phyloP scores from a whole-genome alignment of 2,888 invertebrate genomes.

The Rambutsinella grinnellia region DNA sequence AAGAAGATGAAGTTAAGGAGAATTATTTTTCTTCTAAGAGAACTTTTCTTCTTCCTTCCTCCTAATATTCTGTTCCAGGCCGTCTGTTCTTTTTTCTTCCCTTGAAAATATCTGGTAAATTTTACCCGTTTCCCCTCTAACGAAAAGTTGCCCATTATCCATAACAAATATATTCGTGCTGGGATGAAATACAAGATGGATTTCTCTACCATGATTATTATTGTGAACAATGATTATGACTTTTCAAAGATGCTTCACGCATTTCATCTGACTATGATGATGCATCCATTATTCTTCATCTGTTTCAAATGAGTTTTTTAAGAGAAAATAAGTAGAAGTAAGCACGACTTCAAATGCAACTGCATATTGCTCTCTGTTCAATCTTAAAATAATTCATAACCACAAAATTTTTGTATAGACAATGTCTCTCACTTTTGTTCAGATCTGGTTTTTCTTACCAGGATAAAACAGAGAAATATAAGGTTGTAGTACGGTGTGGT shows the following conservation, averaged over 20 bases:
- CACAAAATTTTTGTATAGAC: constrained; percentile 15
- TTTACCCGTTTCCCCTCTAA: constrained; percentile 34
- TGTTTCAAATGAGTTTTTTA: constrained; percentile 28
- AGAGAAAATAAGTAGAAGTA: background rate
- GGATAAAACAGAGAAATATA: background rate
- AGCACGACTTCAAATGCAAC: no score
- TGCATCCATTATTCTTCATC: constrained; percentile 38
- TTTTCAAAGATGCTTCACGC: constrained; percentile 7
- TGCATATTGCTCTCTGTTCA: background rate
- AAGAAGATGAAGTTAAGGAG: background rate
- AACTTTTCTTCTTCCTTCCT: background rate
- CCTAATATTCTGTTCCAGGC: constrained; percentile 17
- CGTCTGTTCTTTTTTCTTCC: constrained; percentile 39
- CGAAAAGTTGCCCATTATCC: background rate
- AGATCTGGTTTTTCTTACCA: background rate
- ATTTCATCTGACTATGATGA: constrained; percentile 28
- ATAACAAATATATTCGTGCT: background rate
- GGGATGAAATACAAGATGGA: background rate
- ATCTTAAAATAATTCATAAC: constrained; percentile 18
- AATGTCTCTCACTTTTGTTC: background rate
- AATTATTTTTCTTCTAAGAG: constrained; percentile 33
- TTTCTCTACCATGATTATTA: background rate
- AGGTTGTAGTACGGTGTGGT: background rate
- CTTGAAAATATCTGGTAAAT: constrained; percentile 39
- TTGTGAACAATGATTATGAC: constrained; percentile 1